Percentiles rank a stretch among this genome's conserved stretches.
Evolutionary conservation across 2,113 vertebrate genomes (phyloP).

Genomic region (Platichthys stellatus): DNA sequence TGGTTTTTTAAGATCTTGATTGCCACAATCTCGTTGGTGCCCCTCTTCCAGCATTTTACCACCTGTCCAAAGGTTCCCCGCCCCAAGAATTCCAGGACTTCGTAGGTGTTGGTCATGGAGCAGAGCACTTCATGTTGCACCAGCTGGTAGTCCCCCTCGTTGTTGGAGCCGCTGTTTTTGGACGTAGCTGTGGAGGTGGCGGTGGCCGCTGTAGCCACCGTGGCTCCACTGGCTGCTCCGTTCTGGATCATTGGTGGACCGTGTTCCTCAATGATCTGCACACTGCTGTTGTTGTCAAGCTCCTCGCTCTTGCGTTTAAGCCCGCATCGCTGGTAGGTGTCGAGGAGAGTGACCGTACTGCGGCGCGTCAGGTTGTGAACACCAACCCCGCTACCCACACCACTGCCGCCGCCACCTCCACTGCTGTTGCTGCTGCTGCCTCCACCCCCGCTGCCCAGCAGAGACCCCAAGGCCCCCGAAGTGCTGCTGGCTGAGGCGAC

Average conservation of each 20-base stretch:
- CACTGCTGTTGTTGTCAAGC: slow-evolving; percentile 95
- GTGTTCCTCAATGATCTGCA: slow-evolving; percentile 96
- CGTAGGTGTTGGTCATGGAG: slow-evolving; percentile 99
- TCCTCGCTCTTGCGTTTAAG: slow-evolving; percentile 99
- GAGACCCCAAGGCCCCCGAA: slow-evolving; percentile 88
- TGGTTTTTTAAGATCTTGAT: slow-evolving; percentile 99
- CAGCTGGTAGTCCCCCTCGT: slow-evolving; percentile 97
- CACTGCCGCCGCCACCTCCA: slow-evolving; percentile 80
- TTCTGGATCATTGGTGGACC: slow-evolving; percentile 93
- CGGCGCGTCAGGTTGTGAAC: slow-evolving; percentile 97
- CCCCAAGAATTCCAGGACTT: slow-evolving; percentile 97
- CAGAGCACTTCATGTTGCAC: slow-evolving; percentile 98
- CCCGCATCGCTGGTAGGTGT: slow-evolving; percentile 99
- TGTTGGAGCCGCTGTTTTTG: slow-evolving; percentile 97
- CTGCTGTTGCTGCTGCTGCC: slow-evolving; percentile 88
- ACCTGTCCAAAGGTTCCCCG: slow-evolving; percentile 98
- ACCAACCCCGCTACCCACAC: slow-evolving; percentile 82
- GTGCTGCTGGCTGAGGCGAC: slow-evolving; percentile 94
- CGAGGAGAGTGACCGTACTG: slow-evolving; percentile 98
- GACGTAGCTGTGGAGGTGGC: slow-evolving; percentile 94
- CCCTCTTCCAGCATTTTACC: slow-evolving; percentile 99
- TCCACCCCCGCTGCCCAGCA: slow-evolving; percentile 88
- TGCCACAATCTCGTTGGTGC: slow-evolving; percentile 98
- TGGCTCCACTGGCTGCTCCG: slow-evolving; percentile 89
- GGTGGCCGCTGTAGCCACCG: slow-evolving; percentile 89